Evolutionary conservation across 2,888 invertebrate genomes (phyloP), one percentile per base, ranked within the genome.

Genomic region (Carabus problematicus): DNA sequence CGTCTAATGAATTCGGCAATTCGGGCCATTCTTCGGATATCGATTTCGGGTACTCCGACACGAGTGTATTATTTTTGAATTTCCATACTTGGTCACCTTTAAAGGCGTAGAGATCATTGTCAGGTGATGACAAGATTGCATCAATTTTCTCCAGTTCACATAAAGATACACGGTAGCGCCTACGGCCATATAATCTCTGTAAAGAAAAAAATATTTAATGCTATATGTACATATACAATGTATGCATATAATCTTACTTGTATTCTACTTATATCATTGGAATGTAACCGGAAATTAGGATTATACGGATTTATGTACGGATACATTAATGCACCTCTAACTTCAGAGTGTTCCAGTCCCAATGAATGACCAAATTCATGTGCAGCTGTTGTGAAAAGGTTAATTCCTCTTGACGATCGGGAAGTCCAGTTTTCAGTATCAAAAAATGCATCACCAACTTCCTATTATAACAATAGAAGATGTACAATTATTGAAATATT

Each of bases 351-450:
- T 4, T 18, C 58, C 9, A 74, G 63, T n/a, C 74, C 75, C n/a
- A 75, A 71, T 45, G 73, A 56, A 70, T 75, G 75, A 1, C 75
- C 75, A n/a, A 75, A 70, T 72, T 75, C 75, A 59, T 75, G 75
- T 8, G 70, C 59, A 4, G 71, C 71, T 7, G 72, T 69, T 66
- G 72, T 72, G 52, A 71, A 68, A 8, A 74, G 59, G 71, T 72
- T 72, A 12, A 70, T 16, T 8, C 66, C 64, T 16, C 55, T 43
- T 12, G 18, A 12, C 8, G 54, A 19, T 14, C 56, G 29, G n/a
- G 43, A 64, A 9, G 71, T 71, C 73, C 72, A 72, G 29, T 9
- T 8, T 19, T 70, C 60, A n/a, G 58, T 47, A 11, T 18, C 47
- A 42, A 45, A 45, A 45, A 3, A 45, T 45, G 45, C 45, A 45